Evolutionary conservation across 2,888 invertebrate genomes (phyloP), one percentile per base, ranked within the genome.

Genomic region (Zhengitettix transpicula): DNA sequence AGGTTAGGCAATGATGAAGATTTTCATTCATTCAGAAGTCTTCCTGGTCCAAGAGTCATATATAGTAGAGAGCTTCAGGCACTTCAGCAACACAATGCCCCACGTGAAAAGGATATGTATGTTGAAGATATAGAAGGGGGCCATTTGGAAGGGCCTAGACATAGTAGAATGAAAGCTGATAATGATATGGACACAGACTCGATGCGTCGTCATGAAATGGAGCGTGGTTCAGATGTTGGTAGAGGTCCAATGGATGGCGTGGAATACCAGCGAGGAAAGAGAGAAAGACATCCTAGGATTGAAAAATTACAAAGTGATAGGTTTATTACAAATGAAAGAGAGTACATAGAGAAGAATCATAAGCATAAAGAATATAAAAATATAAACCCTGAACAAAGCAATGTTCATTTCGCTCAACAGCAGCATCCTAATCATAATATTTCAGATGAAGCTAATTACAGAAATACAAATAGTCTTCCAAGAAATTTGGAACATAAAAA

Each of bases 141-240:
- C 9, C 59, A 57, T 47, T 15, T 58, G 40, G 41, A 56, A 62
- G 67, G 60, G 58, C 66, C 41, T 52, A 66, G 17, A 56, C 57
- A 57, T 8, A 15, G 14, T 8, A 40, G 57, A 10, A 55, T 54
- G 40, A 58, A 71, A 55, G 67, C 69, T 7, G 73, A 77, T 58
- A 74, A 73, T 9, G 82, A 84, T 60, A 76, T 78, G 17, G 86
- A 87, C 65, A 78, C 82, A 57, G 88, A 88, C 68, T 88, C 87
- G 0, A 78, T 89, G 67, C 75, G 84, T 64, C 77, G 85, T 60
- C 87, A 89, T 68, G 89, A 89, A 74, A 80, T 85, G 61, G 88
- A 89, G 65, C 77, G 87, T 52, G 87, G 85, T 9, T 87, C 87
- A 16, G 88, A 88, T 64, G 75, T 80, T 5, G 66, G 63, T 10